These are phyloP conservation scores for Epinephelus malabaricus DNA, from an alignment of 2,797 vertebrate genomes.

Conservation along the genomic window DNA sequence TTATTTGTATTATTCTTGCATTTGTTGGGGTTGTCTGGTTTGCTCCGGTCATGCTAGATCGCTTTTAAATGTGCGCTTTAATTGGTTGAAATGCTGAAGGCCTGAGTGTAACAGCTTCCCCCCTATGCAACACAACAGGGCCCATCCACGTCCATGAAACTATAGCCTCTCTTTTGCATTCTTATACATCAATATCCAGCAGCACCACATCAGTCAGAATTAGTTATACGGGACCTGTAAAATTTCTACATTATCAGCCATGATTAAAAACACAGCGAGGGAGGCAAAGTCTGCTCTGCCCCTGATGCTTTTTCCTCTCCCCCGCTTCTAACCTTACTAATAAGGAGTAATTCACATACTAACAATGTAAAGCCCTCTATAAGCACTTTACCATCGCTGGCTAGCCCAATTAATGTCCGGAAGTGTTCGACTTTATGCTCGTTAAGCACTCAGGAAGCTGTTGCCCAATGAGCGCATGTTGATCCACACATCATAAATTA, in stretches of 20 bases:
- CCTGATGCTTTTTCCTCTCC: constrained; percentile 62
- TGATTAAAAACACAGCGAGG: constrained; percentile 77
- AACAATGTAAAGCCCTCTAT: constrained; percentile 81
- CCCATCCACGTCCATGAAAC: constrained; percentile 33
- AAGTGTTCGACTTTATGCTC: constrained; percentile 85
- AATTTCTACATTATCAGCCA: constrained; percentile 73
- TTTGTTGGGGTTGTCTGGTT: not conserved
- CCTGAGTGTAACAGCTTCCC: constrained; percentile 40
- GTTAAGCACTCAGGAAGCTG: constrained; percentile 85
- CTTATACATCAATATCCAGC: constrained; percentile 39
- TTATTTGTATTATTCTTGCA: constrained; percentile 25
- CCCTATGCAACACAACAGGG: constrained; percentile 43
- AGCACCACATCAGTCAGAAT: constrained; percentile 69
- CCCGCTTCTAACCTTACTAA: constrained; percentile 75
- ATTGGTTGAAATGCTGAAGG: constrained; percentile 41
- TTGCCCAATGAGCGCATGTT: constrained; percentile 83
- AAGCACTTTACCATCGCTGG: constrained; percentile 81
- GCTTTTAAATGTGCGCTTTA: constrained; percentile 9
- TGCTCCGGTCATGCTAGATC: not conserved
- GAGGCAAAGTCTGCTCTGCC: constrained; percentile 52
- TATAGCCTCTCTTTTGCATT: constrained; percentile 15
- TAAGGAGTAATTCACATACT: constrained; percentile 82
- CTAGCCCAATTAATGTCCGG: constrained; percentile 83
- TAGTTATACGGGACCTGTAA: constrained; percentile 65
- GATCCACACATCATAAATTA: constrained; percentile 86